Evolutionary conservation across 1,140 invertebrate genomes (phyloP).

Genomic region (Agrypnia vestita): DNA sequence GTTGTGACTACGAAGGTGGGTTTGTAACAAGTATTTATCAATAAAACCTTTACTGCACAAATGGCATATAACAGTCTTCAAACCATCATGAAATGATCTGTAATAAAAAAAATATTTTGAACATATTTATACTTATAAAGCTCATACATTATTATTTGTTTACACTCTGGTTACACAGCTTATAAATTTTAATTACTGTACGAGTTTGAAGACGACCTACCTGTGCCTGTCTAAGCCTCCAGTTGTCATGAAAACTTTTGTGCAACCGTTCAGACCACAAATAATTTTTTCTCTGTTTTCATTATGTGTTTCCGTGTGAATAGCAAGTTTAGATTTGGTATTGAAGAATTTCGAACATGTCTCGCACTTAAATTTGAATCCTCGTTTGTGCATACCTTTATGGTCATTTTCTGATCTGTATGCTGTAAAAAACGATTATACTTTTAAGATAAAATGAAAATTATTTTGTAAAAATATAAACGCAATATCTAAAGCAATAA

Average conservation of each 20-base stretch:
- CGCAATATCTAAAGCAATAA: too few relatives aligned
- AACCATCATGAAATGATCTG: constrained; percentile 61
- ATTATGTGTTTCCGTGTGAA: constrained; percentile 62
- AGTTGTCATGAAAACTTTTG: constrained; percentile 60
- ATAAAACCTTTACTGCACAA: constrained; percentile 65
- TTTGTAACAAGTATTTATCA: constrained; percentile 64
- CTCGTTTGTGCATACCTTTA: constrained; percentile 52
- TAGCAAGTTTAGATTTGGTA: constrained; percentile 60
- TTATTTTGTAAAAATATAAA: too few relatives aligned
- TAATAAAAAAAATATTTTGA: constrained; percentile 33
- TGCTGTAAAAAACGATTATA: constrained; percentile 10
- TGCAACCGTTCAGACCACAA: constrained; percentile 61
- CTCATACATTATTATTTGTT: too few relatives aligned
- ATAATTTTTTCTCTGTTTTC: constrained; percentile 55
- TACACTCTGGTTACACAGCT: too few relatives aligned
- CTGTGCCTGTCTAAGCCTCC: constrained; percentile 62
- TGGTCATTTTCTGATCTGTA: constrained; percentile 58
- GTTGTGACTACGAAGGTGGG: constrained; percentile 70
- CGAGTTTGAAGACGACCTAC: constrained; percentile 19
- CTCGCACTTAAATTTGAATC: constrained; percentile 60
- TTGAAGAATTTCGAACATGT: constrained; percentile 61
- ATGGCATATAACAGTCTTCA: constrained; percentile 62
- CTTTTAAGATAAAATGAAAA: too few relatives aligned
- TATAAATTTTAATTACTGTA: not conserved
- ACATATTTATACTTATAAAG: not conserved